Conservation (phyloP, 2,113 vertebrate genomes). For the Callithrix jacchus region DNA sequence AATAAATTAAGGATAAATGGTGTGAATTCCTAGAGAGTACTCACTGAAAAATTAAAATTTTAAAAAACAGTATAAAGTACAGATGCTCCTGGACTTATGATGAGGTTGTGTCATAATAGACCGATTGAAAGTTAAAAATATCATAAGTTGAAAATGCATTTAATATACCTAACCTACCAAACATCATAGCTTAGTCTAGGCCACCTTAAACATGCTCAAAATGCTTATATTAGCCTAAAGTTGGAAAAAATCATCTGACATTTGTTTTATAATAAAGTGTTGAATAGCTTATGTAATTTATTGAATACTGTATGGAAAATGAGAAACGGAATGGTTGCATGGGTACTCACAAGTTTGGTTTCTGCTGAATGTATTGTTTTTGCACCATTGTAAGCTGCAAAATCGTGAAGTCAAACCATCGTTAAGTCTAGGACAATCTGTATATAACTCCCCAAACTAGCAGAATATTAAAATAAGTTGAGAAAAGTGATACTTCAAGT, state of each 20-base stretch:
- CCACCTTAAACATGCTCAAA: neutral
- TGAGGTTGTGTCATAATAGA: neutral
- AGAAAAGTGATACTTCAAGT: neutral
- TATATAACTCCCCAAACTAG: neutral
- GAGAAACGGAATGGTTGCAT: neutral
- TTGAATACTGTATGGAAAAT: neutral
- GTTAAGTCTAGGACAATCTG: neutral
- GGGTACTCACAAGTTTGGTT: neutral
- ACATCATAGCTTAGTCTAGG: neutral
- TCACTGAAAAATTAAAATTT: neutral
- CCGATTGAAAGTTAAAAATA: neutral
- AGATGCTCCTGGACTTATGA: neutral
- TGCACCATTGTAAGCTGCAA: neutral
- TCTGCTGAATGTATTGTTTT: neutral
- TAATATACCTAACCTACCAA: neutral
- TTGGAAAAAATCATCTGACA: neutral
- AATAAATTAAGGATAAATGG: neutral
- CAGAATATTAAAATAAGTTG: neutral
- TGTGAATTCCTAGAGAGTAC: neutral
- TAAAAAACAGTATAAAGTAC: neutral
- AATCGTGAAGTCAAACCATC: neutral
- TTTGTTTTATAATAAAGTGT: neutral
- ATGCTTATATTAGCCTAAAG: neutral
- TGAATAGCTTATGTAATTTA: neutral
- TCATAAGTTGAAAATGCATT: neutral